Evolutionary conservation across 2,888 invertebrate species (phyloP).

Genomic region (Harmothoe impar): DNA sequence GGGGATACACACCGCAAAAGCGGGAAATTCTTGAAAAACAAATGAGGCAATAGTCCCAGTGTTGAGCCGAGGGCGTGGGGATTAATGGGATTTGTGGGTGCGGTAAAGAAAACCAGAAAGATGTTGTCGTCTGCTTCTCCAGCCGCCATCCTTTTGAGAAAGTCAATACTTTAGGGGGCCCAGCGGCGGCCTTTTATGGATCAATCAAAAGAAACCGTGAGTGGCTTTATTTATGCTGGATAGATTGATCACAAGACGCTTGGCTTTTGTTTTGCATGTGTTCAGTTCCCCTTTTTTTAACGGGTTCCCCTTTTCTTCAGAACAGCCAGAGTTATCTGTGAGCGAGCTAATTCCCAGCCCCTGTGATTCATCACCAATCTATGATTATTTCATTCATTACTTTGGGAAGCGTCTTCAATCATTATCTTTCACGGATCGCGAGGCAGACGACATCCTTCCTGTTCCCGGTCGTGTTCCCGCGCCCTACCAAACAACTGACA

Average conservation of each 20-base stretch:
- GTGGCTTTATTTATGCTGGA: constrained; percentile 36
- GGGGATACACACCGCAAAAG: too few species aligned
- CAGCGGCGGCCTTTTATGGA: constrained; percentile 18
- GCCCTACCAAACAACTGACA: neutral
- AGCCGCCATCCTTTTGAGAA: neutral
- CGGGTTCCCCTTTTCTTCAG: neutral
- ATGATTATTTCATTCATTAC: constrained; percentile 61
- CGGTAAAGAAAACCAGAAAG: neutral
- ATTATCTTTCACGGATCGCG: constrained; percentile 51
- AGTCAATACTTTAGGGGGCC: constrained; percentile 48
- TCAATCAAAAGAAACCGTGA: constrained; percentile 42
- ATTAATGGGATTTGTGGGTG: neutral
- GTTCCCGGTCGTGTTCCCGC: constrained; percentile 5
- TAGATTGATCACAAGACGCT: constrained; percentile 52
- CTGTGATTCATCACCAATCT: constrained; percentile 45
- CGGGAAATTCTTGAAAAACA: too few species aligned
- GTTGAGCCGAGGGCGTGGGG: neutral
- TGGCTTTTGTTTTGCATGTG: neutral
- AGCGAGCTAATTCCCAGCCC: constrained; percentile 37
- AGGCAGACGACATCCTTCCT: constrained; percentile 34
- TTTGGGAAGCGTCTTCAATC: constrained; percentile 43
- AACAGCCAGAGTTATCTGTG: constrained; percentile 37
- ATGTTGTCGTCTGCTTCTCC: neutral
- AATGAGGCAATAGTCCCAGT: too few species aligned
- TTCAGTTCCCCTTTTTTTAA: neutral